phyloP scores from a whole-genome alignment of 2,113 vertebrate species.

The Typhlomys cinereus region DNA sequence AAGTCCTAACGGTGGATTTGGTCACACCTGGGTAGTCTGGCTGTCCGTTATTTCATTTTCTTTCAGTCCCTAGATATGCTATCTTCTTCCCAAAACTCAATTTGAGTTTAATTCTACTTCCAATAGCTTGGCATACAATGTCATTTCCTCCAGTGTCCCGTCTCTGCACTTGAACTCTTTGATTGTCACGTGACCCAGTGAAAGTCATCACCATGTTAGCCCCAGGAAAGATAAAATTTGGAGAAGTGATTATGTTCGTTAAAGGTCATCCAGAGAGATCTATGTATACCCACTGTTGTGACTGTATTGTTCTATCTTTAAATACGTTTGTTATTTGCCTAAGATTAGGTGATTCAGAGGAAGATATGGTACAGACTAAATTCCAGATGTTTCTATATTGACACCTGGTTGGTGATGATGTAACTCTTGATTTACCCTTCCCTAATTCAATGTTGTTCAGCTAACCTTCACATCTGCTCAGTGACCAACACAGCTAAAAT shows the following conservation, averaged over 20 bases:
- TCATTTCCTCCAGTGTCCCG: background rate
- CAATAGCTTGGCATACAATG: background rate
- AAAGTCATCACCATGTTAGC: conserved; percentile 3
- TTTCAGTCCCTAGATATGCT: background rate
- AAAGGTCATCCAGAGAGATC: conserved; percentile 14
- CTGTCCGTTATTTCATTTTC: conserved; percentile 12
- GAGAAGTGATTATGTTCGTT: conserved; percentile 10
- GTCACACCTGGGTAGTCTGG: background rate
- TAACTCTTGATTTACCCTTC: conserved; percentile 9
- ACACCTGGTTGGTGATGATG: background rate
- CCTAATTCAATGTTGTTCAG: background rate
- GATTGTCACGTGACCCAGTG: background rate
- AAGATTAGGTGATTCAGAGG: background rate
- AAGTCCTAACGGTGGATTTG: background rate
- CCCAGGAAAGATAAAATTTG: conserved; percentile 26
- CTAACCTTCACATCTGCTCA: background rate
- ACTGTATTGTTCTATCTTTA: background rate
- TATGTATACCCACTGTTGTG: background rate
- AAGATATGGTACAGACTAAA: background rate
- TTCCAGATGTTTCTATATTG: background rate
- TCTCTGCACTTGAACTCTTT: background rate
- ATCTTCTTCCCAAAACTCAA: conserved; percentile 63
- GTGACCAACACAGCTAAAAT: background rate
- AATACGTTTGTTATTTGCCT: conserved; percentile 37
- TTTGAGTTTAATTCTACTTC: conserved; percentile 53